phyloP scores from a whole-genome alignment of 2,113 vertebrate genomes.

The Nanorana parkeri region DNA sequence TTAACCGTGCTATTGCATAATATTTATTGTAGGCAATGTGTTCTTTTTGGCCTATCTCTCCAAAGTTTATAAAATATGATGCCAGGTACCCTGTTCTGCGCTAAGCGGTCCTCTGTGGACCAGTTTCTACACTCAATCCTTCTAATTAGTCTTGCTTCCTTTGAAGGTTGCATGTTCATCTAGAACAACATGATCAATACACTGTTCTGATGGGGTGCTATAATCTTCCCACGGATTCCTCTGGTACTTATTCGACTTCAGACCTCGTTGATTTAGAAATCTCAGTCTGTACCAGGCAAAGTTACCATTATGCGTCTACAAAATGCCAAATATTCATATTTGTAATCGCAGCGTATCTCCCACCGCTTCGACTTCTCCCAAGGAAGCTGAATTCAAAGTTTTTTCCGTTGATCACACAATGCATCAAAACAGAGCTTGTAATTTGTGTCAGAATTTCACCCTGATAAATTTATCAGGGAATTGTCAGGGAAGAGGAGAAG shows the following conservation, averaged over 20 bases:
- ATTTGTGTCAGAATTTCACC: slow-evolving; percentile 53
- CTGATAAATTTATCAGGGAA: slow-evolving; percentile 52
- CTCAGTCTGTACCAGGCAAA: slow-evolving; percentile 32
- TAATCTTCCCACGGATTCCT: slow-evolving; percentile 5
- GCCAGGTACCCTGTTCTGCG: too few relatives aligned
- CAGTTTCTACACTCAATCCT: not conserved
- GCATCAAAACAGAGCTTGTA: slow-evolving; percentile 49
- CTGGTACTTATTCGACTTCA: slow-evolving; percentile 34
- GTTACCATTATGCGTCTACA: slow-evolving; percentile 8
- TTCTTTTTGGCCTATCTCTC: too few relatives aligned
- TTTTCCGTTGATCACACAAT: slow-evolving; percentile 39
- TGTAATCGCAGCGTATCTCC: not conserved
- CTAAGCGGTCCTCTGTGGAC: too few relatives aligned
- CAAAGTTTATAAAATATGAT: too few relatives aligned
- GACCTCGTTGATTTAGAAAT: slow-evolving; percentile 8
- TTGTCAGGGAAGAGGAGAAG: slow-evolving; percentile 45
- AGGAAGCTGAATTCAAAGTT: slow-evolving; percentile 38
- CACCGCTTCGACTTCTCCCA: slow-evolving; percentile 21
- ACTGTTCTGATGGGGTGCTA: not conserved
- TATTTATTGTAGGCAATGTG: too few relatives aligned
- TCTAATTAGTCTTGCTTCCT: not conserved
- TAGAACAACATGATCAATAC: slow-evolving; percentile 41
- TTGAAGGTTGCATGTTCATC: slow-evolving; percentile 12
- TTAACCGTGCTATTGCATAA: too few relatives aligned
- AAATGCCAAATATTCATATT: slow-evolving; percentile 43